Evolutionary conservation across 2,888 invertebrate genomes (phyloP).

Genomic region (Orgyia antiqua): DNA sequence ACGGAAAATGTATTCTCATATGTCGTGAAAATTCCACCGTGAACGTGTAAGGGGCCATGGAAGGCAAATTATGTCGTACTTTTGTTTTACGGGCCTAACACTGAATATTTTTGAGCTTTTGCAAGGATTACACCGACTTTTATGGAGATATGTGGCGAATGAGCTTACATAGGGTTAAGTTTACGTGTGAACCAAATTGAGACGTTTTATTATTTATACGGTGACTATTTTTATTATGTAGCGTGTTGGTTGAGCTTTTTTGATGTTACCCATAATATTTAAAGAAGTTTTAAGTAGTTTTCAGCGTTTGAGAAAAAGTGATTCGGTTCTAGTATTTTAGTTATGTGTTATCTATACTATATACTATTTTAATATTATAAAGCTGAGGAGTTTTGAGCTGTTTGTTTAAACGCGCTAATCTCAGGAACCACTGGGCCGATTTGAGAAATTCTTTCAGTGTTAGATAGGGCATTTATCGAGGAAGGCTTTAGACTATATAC

Average conservation of each 20-base stretch:
- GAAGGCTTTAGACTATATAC: too few relatives aligned
- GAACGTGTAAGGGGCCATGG: conserved; percentile 56
- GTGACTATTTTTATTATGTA: conserved; percentile 2
- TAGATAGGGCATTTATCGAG: too few relatives aligned
- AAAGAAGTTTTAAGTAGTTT: background rate
- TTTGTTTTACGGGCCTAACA: conserved; percentile 65
- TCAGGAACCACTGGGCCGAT: too few relatives aligned
- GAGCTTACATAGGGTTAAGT: conserved; percentile 25
- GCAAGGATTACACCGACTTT: conserved; percentile 32
- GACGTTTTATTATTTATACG: conserved; percentile 18
- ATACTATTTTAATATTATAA: too few relatives aligned
- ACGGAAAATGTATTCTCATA: conserved; percentile 72
- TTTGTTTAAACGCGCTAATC: too few relatives aligned
- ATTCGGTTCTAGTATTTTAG: too few relatives aligned
- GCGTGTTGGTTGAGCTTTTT: conserved; percentile 3
- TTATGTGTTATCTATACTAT: too few relatives aligned
- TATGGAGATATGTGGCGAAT: conserved; percentile 27
- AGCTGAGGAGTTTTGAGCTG: too few relatives aligned
- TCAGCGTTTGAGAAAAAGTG: too few relatives aligned
- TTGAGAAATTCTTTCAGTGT: too few relatives aligned
- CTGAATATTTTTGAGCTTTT: conserved; percentile 52
- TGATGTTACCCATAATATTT: background rate
- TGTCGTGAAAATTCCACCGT: conserved; percentile 63
- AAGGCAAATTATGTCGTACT: conserved; percentile 64
- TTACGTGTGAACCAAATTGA: conserved; percentile 13